A percentile compares a stretch with the other conserved stretches of the same genome.
phyloP scores from a whole-genome alignment of 2,113 vertebrate species.

The Delphinapterus leucas region DNA sequence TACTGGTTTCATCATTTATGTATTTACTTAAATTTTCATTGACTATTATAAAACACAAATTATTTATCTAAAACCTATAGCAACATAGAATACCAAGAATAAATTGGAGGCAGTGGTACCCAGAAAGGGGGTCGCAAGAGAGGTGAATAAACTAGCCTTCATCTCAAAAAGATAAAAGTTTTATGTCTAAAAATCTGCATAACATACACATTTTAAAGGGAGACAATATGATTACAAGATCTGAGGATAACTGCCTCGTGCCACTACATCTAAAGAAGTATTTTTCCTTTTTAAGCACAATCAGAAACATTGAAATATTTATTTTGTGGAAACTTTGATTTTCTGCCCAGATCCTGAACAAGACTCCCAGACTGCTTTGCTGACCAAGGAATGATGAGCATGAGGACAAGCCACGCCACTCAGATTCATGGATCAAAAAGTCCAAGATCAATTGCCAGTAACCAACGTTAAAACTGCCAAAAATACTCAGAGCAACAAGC shows the following conservation, averaged over 20 bases:
- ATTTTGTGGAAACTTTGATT: neutral
- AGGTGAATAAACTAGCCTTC: neutral
- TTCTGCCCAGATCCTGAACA: neutral
- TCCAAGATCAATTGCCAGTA: neutral
- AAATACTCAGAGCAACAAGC: conserved; percentile 42
- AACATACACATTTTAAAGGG: neutral
- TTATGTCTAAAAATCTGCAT: neutral
- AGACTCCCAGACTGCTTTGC: neutral
- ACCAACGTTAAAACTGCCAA: conserved; percentile 45
- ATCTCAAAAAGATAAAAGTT: neutral
- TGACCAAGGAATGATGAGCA: neutral
- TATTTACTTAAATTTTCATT: neutral
- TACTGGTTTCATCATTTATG: neutral
- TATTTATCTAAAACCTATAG: neutral
- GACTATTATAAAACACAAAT: neutral
- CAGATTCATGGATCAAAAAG: conserved; percentile 1
- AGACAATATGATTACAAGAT: neutral
- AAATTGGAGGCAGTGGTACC: neutral
- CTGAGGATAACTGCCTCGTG: neutral
- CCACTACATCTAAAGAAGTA: neutral
- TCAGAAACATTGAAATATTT: neutral
- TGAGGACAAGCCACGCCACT: neutral
- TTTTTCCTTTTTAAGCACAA: neutral
- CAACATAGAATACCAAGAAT: neutral
- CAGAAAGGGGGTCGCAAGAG: neutral